Base-by-base conservation (phyloP, 2,113 vertebrate genomes). In the Plecotus auritus region DNA sequence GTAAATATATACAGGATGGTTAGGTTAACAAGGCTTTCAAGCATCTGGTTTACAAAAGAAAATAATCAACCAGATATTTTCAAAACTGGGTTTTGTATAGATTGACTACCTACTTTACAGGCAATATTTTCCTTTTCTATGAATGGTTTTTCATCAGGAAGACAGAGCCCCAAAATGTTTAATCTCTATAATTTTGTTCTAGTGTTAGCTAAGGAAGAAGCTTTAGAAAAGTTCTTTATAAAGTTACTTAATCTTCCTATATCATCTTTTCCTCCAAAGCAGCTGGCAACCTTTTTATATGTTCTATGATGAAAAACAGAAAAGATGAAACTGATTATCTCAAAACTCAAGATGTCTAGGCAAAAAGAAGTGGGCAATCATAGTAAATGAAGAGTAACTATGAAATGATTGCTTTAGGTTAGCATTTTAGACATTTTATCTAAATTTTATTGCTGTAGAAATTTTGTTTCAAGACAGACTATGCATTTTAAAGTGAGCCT, bases 391-490 rank as follows among this genome's bases (percentile, higher is more conserved):
- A 87, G 73, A 88, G 49, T 90, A 88, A 95, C 61, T 80, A 92
- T 16, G 92, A 87, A 91, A 95, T 77, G 64, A 93, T 73, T 74
- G 26, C 22, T 86, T 95, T 85, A 42, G 13, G 89, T 70, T 87
- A 90, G 42, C n/a, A 72, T 47, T 96, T 96, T 91, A 64, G 56
- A 94, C 6, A 90, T 93, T 94, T 93, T 90, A 82, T 96, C 37
- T 90, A 94, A 94, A 91, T 93, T 95, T 95, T 91, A 94, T 72
- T 94, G 14, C 12, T 83, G 3, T n/a, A 89, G 74, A 94, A 89
- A 96, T 91, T 94, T 94, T 93, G 59, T 81, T 94, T 85, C 87
- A 92, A 92, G 85, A 95, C 9, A 83, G 72, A 88, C 9, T 85
- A 92, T 90, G 30, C 56, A 95, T 95, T 94, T 96, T 93, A 87